Percentiles rank a stretch among this genome's conserved stretches.
Evolutionary conservation across 1,140 invertebrate species (phyloP).

Genomic region (Cydia strobilella): DNA sequence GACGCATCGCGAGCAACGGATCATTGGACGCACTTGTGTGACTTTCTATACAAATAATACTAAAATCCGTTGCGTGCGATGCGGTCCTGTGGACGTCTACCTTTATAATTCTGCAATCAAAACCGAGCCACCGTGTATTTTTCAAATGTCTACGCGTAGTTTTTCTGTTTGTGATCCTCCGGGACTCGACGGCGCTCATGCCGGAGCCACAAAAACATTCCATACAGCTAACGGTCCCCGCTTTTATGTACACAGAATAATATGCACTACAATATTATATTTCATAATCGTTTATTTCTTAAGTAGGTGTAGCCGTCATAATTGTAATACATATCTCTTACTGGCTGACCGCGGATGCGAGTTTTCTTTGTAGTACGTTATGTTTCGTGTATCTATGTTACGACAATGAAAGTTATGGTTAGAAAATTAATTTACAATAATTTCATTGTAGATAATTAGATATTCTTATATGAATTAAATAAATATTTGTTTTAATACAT

Average conservation of each 20-base stretch:
- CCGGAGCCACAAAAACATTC: conserved; percentile 70
- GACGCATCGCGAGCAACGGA: too few species aligned
- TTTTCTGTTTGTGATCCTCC: not conserved
- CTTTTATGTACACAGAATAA: conserved; percentile 58
- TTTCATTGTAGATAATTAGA: conserved; percentile 78
- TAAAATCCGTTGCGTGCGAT: too few species aligned
- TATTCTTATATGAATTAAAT: conserved; percentile 77
- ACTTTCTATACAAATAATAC: too few species aligned
- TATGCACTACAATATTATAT: conserved; percentile 75
- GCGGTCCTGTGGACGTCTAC: too few species aligned
- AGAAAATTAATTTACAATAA: conserved; percentile 67
- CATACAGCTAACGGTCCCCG: conserved; percentile 65
- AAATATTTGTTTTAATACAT: conserved; percentile 77
- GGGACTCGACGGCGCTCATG: not conserved
- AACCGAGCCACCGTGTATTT: too few species aligned
- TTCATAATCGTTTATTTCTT: conserved; percentile 73
- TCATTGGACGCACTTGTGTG: too few species aligned
- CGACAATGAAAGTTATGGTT: conserved; percentile 76
- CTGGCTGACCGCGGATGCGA: conserved; percentile 73
- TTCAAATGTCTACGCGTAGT: not conserved
- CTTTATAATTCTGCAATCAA: too few species aligned
- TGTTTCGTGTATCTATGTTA: conserved; percentile 71
- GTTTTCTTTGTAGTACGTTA: conserved; percentile 79
- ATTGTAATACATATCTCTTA: conserved; percentile 74
- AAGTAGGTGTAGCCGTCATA: conserved; percentile 68